Evolutionary conservation across 2,888 invertebrate species (phyloP).

Genomic region (Dusona sp.): DNA sequence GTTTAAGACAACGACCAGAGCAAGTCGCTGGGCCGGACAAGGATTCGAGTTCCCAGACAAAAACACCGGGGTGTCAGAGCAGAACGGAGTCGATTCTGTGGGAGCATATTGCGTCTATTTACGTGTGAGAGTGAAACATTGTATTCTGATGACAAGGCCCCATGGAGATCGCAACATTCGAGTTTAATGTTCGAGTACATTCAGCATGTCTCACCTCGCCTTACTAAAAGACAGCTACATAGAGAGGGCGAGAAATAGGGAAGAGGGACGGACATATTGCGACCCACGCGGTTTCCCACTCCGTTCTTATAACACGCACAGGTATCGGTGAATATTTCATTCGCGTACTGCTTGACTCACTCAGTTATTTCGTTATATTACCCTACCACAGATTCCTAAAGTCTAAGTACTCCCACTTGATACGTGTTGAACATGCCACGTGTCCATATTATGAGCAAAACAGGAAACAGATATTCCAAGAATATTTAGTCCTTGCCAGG

Average conservation of each 20-base stretch:
- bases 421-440: slow-evolving; percentile 31
- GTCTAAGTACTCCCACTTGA: slow-evolving; percentile 46
- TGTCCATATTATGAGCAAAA: slow-evolving; percentile 40
- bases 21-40: slow-evolving; percentile 39
- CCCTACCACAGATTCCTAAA: slow-evolving; percentile 30
- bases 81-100: slow-evolving; percentile 49
- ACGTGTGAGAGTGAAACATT: slow-evolving; percentile 61
- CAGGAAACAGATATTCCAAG: slow-evolving; percentile 27
- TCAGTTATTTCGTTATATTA: slow-evolving; percentile 34
- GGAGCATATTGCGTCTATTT: slow-evolving; percentile 52
- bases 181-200: slow-evolving; percentile 58
- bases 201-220: slow-evolving; percentile 57
- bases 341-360: slow-evolving; percentile 47
- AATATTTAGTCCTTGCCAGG: slow-evolving; percentile 1
- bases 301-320: slow-evolving; percentile 53
- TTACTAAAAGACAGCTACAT: not conserved
- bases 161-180: slow-evolving; percentile 42
- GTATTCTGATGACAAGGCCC: slow-evolving; percentile 50
- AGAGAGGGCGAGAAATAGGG: slow-evolving; percentile 13
- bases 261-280: slow-evolving; percentile 1
- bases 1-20: slow-evolving; percentile 25
- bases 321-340: slow-evolving; percentile 58
- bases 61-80: slow-evolving; percentile 42
- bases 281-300: slow-evolving; percentile 48
- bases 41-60: slow-evolving; percentile 66